These are phyloP conservation scores for Austrofundulus limnaeus DNA, from an alignment of 2,113 vertebrate genomes.

Conservation along the genomic window DNA sequence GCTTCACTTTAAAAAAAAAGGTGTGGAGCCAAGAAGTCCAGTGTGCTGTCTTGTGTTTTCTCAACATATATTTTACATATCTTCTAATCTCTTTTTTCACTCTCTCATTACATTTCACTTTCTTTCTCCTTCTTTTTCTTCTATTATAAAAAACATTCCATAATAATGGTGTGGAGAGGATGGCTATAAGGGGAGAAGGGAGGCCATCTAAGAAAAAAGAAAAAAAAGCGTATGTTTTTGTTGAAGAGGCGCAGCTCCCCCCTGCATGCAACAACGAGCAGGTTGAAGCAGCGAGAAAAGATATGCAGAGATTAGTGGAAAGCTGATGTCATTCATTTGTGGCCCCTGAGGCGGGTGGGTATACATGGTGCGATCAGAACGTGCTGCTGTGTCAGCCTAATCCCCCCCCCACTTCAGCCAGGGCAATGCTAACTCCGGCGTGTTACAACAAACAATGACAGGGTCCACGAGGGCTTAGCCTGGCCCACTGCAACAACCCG, in stretches of 20 bases:
- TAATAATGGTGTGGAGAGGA: no score
- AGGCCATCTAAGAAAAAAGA: no score
- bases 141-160: no score
- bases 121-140: no score
- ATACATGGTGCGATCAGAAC: slow-evolving; percentile 41
- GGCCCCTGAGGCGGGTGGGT: slow-evolving; percentile 23
- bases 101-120: no score
- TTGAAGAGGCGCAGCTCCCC: slow-evolving; percentile 11
- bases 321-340: slow-evolving; percentile 72
- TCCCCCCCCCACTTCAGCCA: slow-evolving; percentile 51
- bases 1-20: no score
- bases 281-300: slow-evolving; percentile 25
- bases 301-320: slow-evolving; percentile 51
- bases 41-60: no score
- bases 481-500: slow-evolving; percentile 11
- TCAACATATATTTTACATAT: no score
- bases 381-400: slow-evolving; percentile 74
- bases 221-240: no score
- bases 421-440: slow-evolving; percentile 37
- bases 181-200: no score
- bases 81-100: no score
- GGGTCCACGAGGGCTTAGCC: slow-evolving; percentile 48
- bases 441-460: slow-evolving; percentile 66
- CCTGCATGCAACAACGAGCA: slow-evolving; percentile 15
- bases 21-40: no score